Base-by-base conservation (phyloP, 2,797 vertebrate species). In the Enteromius radiatus region DNA sequence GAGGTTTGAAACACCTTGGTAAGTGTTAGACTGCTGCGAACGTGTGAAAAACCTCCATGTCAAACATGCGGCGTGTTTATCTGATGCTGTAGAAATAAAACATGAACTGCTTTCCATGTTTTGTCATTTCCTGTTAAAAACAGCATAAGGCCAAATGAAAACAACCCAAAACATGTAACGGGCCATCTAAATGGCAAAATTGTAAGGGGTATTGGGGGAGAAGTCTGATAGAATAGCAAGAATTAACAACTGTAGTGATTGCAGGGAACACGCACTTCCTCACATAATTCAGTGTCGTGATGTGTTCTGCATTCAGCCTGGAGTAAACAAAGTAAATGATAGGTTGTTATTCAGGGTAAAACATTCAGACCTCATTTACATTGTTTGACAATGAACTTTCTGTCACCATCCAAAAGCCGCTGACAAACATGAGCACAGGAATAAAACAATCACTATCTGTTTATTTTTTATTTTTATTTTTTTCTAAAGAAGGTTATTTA, bases 1-100 rank as follows among this genome's bases (percentile, higher is more conserved):
- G 89, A 77, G 90, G 89, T 88, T 90, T 86, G 86, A 89, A 89
- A 89, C 90, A 87, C 87, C 89, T 88, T 76, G 31, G 78, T 63
- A 75, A 65, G 81, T 77, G 91, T 92, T 88, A 90, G 91, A 88
- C 88, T 87, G 88, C 79, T 83, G 87, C 77, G 86, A 86, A 71
- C 12, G 73, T 76, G 82, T 85, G 76, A 89, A 83, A 80, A 79
- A 80, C 64, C 77, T 76, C 77, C 14, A 49, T 86, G 84, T 86
- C 84, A 69, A 83, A 83, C 76, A 85, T 59, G n/a, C 70, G 59
- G 9, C 41, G 38, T 59, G 19, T 71, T 80, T 83, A 71, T 80
- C 77, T 71, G 84, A 64, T 21, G 28, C 14, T 49, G 74, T 38
- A 45, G 67, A 84, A 86, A 59, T 68, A 61, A 77, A 77, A 80